A percentile compares a stretch with the other conserved stretches of the same genome.
Conservation (phyloP, 23 tunicate genomes). For the Botrylloides violaceus region DNA sequence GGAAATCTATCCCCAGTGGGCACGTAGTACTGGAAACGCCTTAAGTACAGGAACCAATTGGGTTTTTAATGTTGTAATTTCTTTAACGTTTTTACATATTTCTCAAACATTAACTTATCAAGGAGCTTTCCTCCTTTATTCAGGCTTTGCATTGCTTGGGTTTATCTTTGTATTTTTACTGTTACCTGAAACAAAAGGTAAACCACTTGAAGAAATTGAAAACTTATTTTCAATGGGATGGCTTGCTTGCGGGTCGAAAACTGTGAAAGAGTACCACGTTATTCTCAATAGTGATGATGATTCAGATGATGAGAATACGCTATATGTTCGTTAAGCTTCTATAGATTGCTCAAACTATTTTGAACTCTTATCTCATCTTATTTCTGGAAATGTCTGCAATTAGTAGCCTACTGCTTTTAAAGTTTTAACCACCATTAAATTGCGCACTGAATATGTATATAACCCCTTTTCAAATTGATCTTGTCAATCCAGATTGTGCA, state of each 20-base stretch:
- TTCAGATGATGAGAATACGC: constrained; percentile 17
- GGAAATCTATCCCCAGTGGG: constrained; percentile 96
- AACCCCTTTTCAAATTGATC: no score
- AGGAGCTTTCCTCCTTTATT: constrained; percentile 84
- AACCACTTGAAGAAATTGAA: constrained; percentile 76
- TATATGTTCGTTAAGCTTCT: neutral
- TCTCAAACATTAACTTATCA: constrained; percentile 53
- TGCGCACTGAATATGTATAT: no score
- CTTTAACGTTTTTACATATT: constrained; percentile 78
- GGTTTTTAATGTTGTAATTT: constrained; percentile 73
- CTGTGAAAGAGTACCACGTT: constrained; percentile 29
- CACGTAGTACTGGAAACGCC: constrained; percentile 70
- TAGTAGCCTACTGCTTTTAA: no score
- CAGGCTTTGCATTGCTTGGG: constrained; percentile 53
- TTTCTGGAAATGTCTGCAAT: no score
- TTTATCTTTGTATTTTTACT: constrained; percentile 57
- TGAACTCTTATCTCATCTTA: no score
- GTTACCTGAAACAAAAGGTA: constrained; percentile 95
- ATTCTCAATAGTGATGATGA: constrained; percentile 18
- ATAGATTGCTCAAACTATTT: no score
- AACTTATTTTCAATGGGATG: constrained; percentile 39
- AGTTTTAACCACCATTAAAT: no score
- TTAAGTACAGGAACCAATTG: constrained; percentile 81
- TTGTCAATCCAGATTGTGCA: no score
- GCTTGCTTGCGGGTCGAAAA: constrained; percentile 49